Evolutionary conservation across 2,797 vertebrate species (phyloP), one percentile per base, ranked within the genome.

Genomic region (Spinibarbus caldwelli): DNA sequence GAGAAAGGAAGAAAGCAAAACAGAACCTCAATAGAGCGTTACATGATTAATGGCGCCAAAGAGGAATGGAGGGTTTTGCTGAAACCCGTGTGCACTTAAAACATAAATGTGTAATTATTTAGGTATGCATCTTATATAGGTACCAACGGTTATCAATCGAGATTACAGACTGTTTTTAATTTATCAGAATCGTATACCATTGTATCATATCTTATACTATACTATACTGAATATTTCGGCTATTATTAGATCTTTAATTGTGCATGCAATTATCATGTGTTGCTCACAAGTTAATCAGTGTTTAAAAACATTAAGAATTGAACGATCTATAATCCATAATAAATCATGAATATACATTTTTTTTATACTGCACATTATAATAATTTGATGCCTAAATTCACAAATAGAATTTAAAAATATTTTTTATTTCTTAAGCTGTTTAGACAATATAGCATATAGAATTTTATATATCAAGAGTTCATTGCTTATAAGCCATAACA

Each of bases 1-100:
- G 89, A 88, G 80, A 81, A 86, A 89, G 83, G 64, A 72, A 89
- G 52, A 72, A 85, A 89, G 88, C 85, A 78, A 83, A 87, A 68
- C 86, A 89, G 87, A 88, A 38, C 80, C 85, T 91, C 88, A 89
- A 26, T 59, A 31, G 49, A 84, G 73, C 36, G 0, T 78, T 78
- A 19, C 47, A 45, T 31, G 66, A 77, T 29, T 43, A 31, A 54
- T 84, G 45, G 57, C 0, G 26, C 19, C 36, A 54, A 38, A 52
- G 23, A 70, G 36, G 17, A 77, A 76, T 52, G 47, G 14, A 70
- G 11, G 19, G n/a, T 78, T 54, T 84, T 38, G 15, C 72, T 66
- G 17, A 66, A 76, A 67, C 34, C 17, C 66, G n/a, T 67, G 43
- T 54, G 19, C 11, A 54, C 17, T 76, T 19, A 38, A 29, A 54